Conservation (phyloP, 2,113 vertebrate species). For the Rhynchopsitta pachyrhyncha region DNA sequence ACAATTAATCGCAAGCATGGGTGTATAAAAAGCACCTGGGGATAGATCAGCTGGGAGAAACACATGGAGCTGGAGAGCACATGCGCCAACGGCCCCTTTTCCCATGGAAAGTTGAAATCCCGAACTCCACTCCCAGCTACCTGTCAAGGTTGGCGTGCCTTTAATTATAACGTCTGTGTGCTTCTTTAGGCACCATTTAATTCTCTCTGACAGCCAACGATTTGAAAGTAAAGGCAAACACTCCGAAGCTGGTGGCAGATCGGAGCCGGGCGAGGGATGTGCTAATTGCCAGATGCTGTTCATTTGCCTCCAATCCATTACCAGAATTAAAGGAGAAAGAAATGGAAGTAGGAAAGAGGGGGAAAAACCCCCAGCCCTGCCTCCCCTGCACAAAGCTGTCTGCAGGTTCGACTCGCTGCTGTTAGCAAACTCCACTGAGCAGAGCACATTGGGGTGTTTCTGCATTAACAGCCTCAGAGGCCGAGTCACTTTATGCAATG, state of each 20-base stretch:
- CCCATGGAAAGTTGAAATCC: conserved; percentile 40
- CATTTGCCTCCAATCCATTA: conserved; percentile 68
- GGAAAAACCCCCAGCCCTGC: neutral
- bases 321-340: conserved; percentile 50
- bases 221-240: conserved; percentile 79
- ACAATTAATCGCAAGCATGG: conserved; percentile 49
- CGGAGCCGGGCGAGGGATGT: conserved; percentile 57
- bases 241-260: conserved; percentile 72
- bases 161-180: conserved; percentile 74
- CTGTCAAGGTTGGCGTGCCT: conserved; percentile 74
- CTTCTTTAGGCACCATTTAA: conserved; percentile 74
- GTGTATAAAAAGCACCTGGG: conserved; percentile 52
- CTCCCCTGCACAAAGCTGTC: conserved; percentile 38
- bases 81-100: neutral
- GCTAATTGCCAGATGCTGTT: conserved; percentile 76
- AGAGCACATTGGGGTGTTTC: conserved; percentile 42
- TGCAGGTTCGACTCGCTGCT: conserved; percentile 3
- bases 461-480: conserved; percentile 44
- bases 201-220: conserved; percentile 74
- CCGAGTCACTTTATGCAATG: conserved; percentile 53
- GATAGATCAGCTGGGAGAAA: conserved; percentile 1
- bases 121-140: conserved; percentile 54
- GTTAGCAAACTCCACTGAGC: neutral
- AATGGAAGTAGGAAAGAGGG: neutral
- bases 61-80: neutral